A percentile compares a stretch with the other conserved stretches of the same genome.
phyloP scores from a whole-genome alignment of 2,797 vertebrate genomes.

The Xenops minutus region DNA sequence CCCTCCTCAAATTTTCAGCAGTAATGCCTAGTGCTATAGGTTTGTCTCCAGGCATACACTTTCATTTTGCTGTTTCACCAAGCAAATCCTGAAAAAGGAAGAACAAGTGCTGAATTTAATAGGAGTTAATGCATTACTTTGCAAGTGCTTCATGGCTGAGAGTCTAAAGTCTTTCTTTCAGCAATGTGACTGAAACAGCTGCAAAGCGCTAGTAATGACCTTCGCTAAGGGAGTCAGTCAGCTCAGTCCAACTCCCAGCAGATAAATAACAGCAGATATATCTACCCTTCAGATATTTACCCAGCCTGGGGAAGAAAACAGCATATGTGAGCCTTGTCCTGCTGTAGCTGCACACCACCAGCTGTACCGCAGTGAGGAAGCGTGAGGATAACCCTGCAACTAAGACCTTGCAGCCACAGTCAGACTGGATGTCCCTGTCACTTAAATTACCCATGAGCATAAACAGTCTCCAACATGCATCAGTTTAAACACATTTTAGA shows the following conservation, averaged over 20 bases:
- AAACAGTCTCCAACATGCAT: neutral
- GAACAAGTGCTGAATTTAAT: neutral
- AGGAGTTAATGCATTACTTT: conserved; percentile 7
- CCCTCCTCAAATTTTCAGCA: conserved; percentile 3
- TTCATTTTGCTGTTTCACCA: neutral
- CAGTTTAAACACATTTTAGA: neutral
- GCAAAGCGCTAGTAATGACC: neutral
- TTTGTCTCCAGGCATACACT: neutral
- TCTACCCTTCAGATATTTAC: neutral
- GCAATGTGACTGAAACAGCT: neutral
- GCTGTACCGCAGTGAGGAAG: neutral
- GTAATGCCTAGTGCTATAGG: neutral
- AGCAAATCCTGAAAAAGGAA: neutral
- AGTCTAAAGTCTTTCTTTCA: neutral
- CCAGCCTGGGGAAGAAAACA: neutral
- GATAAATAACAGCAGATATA: neutral
- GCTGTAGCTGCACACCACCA: neutral
- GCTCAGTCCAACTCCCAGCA: neutral
- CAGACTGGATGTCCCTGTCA: neutral
- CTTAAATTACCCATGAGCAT: fast-evolving
- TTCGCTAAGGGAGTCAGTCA: neutral
- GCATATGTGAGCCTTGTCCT: neutral
- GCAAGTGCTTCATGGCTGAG: neutral
- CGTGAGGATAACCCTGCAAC: neutral
- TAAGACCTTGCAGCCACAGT: neutral